These are phyloP conservation scores for Burhinus oedicnemus DNA, from an alignment of 2,113 vertebrate species.

Conservation along the genomic window DNA sequence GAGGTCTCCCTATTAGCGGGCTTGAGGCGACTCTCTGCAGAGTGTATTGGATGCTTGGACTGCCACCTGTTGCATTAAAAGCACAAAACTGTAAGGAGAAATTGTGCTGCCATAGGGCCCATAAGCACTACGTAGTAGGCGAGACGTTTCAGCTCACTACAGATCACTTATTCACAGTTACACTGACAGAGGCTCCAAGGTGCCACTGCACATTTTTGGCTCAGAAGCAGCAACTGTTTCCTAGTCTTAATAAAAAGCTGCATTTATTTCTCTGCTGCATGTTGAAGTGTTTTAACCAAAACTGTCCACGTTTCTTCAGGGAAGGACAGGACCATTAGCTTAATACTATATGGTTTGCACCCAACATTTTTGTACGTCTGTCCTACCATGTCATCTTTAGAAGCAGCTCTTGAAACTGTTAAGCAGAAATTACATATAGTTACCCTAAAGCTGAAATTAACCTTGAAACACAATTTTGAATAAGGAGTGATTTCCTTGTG, in stretches of 20 bases:
- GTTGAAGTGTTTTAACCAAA: not conserved
- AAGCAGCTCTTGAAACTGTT: not conserved
- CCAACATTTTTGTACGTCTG: not conserved
- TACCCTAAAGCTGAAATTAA: not conserved
- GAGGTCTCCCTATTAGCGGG: not conserved
- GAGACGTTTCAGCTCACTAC: not conserved
- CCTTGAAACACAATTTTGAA: not conserved
- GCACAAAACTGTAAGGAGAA: not conserved
- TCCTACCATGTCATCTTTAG: not conserved
- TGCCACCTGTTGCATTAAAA: not conserved
- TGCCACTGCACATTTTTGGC: not conserved
- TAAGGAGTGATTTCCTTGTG: not conserved
- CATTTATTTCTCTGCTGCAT: not conserved
- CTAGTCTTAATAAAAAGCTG: not conserved
- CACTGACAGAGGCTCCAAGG: not conserved
- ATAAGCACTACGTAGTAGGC: accelerated
- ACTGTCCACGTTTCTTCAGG: not conserved
- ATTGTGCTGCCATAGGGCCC: not conserved
- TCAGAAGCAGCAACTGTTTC: not conserved
- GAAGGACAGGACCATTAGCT: not conserved
- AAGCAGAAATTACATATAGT: not conserved
- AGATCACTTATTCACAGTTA: not conserved
- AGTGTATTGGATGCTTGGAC: not conserved
- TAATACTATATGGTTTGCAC: not conserved
- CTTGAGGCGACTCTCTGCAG: not conserved